A percentile compares a stretch with the other conserved stretches of the same genome.
phyloP scores from a whole-genome alignment of 1,140 invertebrate species.

The Parasteatoda tepidariorum region DNA sequence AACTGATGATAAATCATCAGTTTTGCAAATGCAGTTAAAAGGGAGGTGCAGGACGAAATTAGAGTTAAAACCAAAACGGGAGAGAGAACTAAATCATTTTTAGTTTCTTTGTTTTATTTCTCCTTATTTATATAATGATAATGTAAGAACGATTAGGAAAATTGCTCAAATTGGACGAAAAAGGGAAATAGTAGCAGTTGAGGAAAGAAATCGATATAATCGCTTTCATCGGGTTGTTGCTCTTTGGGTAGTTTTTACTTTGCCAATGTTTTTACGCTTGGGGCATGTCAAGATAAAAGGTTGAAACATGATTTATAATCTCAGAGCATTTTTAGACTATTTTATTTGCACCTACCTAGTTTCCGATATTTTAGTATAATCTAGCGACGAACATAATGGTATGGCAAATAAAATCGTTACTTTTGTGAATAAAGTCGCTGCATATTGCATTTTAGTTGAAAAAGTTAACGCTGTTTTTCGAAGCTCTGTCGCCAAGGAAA shows the following conservation, averaged over 20 bases:
- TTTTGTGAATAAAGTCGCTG: too few relatives aligned
- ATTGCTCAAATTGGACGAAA: conserved; percentile 55
- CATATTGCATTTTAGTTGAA: too few relatives aligned
- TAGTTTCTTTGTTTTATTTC: background rate
- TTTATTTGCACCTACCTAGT: too few relatives aligned
- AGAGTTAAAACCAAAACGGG: background rate
- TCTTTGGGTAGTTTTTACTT: background rate
- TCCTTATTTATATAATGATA: conserved; percentile 35
- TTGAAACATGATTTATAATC: conserved; percentile 35
- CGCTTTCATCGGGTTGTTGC: conserved; percentile 33
- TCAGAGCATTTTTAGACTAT: background rate
- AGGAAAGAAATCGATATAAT: conserved; percentile 22
- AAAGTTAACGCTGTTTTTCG: too few relatives aligned
- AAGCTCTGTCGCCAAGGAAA: too few relatives aligned
- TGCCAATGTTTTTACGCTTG: background rate
- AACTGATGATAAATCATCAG: conserved; percentile 31
- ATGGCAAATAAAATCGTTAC: too few relatives aligned
- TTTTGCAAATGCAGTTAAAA: background rate
- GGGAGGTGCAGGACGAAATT: background rate
- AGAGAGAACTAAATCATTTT: background rate
- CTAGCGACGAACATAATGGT: too few relatives aligned
- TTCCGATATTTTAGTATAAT: too few relatives aligned
- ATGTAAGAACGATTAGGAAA: conserved; percentile 51
- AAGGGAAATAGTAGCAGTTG: conserved; percentile 6
- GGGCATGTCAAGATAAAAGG: background rate